These are phyloP conservation scores for Teleogryllus occipitalis DNA, from an alignment of 1,140 invertebrate species.

Conservation along the genomic window DNA sequence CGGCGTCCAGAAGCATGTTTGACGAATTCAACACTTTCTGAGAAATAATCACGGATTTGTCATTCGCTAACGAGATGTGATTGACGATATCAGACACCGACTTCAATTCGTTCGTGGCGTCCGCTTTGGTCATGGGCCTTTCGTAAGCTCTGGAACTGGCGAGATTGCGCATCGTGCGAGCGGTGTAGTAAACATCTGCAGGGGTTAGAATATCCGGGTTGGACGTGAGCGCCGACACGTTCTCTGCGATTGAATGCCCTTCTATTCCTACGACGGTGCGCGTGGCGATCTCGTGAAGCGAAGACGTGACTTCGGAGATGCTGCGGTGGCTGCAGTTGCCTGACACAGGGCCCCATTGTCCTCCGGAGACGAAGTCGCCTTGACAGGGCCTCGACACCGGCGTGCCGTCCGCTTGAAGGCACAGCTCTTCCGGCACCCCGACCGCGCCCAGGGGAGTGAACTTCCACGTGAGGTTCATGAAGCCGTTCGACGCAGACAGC, in stretches of 20 bases:
- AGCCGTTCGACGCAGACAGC: neutral
- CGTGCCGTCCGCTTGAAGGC: neutral
- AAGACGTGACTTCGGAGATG: neutral
- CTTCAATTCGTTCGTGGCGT: neutral
- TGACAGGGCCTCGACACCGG: neutral
- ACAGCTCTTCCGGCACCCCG: neutral
- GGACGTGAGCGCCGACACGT: neutral
- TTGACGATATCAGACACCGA: neutral
- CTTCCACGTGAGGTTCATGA: neutral
- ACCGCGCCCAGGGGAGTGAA: neutral
- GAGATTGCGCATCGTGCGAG: neutral
- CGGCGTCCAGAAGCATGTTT: neutral
- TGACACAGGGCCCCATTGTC: neutral
- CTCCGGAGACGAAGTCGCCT: neutral
- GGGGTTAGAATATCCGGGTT: neutral
- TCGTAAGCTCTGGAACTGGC: neutral
- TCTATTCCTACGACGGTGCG: neutral
- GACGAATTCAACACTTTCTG: neutral
- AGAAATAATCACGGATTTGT: neutral
- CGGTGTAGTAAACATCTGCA: neutral
- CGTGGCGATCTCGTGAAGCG: neutral
- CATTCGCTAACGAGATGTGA: neutral
- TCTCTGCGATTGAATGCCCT: neutral
- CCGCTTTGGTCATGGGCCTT: neutral
- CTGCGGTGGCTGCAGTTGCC: neutral